These are phyloP conservation scores for Orestias chungarensis DNA, from an alignment of 2,797 vertebrate species.

Conservation along the genomic window DNA sequence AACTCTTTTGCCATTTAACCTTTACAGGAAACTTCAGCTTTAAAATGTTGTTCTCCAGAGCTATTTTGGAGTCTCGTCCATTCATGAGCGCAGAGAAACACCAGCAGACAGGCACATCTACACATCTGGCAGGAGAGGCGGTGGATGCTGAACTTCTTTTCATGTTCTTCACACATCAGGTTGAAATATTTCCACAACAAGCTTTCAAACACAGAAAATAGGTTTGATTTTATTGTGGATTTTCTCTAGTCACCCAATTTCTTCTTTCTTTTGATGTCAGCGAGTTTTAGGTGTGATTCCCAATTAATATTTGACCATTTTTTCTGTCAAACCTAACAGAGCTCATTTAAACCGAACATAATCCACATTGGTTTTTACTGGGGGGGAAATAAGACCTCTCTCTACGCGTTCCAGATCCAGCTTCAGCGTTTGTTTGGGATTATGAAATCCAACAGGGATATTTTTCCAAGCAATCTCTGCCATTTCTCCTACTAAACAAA, in stretches of 20 bases:
- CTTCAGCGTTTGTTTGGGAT: too few species aligned
- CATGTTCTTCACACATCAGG: slow-evolving; percentile 88
- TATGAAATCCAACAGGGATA: too few species aligned
- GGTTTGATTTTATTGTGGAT: not conserved
- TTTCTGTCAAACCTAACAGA: not conserved
- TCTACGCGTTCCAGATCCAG: too few species aligned
- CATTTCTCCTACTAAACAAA: too few species aligned
- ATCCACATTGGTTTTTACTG: not conserved
- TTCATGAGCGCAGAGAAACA: slow-evolving; percentile 84
- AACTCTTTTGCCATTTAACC: slow-evolving; percentile 19
- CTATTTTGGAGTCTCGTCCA: slow-evolving; percentile 42
- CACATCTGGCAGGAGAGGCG: too few species aligned
- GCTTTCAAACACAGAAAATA: not conserved
- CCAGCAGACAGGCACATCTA: slow-evolving; percentile 93
- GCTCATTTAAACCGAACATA: not conserved
- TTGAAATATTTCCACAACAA: too few species aligned
- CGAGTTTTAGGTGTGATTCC: not conserved
- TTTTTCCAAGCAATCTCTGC: too few species aligned
- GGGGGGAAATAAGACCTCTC: too few species aligned
- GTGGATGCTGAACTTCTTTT: slow-evolving; percentile 94
- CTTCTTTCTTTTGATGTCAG: not conserved
- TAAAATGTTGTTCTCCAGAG: not conserved
- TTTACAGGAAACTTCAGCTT: slow-evolving; percentile 22
- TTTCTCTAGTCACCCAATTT: not conserved
- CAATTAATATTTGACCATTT: not conserved